Evolutionary conservation across 2,113 vertebrate genomes (phyloP), one percentile per base, ranked within the genome.

Genomic region (Ifrita kowaldi): DNA sequence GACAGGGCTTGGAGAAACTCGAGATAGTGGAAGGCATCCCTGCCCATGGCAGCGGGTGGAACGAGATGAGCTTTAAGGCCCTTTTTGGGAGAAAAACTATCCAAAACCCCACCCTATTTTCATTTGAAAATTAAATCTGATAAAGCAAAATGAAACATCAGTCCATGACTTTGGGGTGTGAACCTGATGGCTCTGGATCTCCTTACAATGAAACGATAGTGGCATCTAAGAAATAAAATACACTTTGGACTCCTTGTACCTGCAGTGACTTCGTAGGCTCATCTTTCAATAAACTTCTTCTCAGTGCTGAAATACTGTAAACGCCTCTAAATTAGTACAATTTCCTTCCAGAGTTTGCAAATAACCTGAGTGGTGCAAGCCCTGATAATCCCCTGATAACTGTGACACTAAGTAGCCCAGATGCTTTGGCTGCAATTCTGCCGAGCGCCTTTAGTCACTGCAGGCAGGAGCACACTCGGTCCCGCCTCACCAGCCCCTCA

Each of bases 391-490:
- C 23, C 41, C 41, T 5, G 33, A 4, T 39, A 46, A 11, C 19
- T 5, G 4, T 7, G 62, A 21, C 28, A 23, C 46, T 23, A 9
- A 24, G 13, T 18, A 11, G 2, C 10, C 42, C 39, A 13, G 16
- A 21, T 3, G 56, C 78, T 37, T 24, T 0, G 53, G 4, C 55
- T 8, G 41, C 64, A 15, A 17, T 26, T 17, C 68, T 5, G 16
- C 16, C 65, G 3, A 27, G 37, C 16, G 33, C 11, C 63, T 46
- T 41, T 0, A 32, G 16, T 2, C 49, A 4, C 30, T 0, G 16
- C 8, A 1, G n/a, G 35, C n/a, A 5, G 57, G 47, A 5, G 41
- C 5, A 2, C 8, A 1, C 5, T 41, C 9, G 6, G 42, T 1
- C 17, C 27, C 10, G 8, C 55, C 62, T 67, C 77, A 9, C 6